These are phyloP conservation scores for Cactoblastis cactorum DNA, from an alignment of 2,888 invertebrate species.

Conservation along the genomic window DNA sequence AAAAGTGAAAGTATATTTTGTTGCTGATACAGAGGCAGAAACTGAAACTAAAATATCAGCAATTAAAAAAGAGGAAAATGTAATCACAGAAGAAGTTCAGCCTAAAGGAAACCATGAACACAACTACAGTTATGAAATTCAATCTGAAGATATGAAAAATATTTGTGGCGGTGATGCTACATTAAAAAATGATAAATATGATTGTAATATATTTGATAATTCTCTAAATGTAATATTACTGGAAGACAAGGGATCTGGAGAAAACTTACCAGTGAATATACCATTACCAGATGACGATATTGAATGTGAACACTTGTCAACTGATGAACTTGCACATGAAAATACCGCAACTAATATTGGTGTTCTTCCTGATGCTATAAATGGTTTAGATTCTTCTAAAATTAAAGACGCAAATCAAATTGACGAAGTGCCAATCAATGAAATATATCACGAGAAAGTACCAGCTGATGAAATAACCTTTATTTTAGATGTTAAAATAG, in stretches of 20 bases:
- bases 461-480: slow-evolving; percentile 6
- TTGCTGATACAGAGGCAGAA: neutral
- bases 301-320: slow-evolving; percentile 28
- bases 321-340: neutral
- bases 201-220: neutral
- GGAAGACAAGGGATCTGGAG: neutral
- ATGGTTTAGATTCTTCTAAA: slow-evolving; percentile 3
- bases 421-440: slow-evolving; percentile 18
- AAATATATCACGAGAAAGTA: neutral
- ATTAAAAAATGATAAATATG: neutral
- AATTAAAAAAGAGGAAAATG: neutral
- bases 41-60: neutral
- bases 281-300: slow-evolving; percentile 49
- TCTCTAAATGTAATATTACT: neutral
- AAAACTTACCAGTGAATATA: slow-evolving; percentile 33
- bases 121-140: neutral
- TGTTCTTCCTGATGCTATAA: slow-evolving; percentile 2
- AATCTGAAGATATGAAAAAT: neutral
- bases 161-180: neutral
- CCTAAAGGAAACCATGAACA: neutral
- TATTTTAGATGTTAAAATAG: neutral
- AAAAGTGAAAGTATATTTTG: neutral
- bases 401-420: slow-evolving; percentile 12
- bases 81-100: neutral
- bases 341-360: neutral